These are phyloP conservation scores for Rhyacichthys aspro DNA, from an alignment of 2,797 vertebrate genomes.

Conservation along the genomic window DNA sequence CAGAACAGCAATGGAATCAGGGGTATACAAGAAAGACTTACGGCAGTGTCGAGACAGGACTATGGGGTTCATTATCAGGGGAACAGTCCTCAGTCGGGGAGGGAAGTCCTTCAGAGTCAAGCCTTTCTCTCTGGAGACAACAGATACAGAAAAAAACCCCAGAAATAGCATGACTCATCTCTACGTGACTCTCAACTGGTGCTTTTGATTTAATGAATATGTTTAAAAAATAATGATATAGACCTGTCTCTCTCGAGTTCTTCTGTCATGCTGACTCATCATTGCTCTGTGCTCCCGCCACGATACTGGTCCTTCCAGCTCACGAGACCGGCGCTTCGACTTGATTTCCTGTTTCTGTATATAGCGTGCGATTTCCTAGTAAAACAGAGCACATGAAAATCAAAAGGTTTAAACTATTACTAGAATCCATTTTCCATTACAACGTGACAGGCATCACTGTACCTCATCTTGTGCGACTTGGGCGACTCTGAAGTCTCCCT, in stretches of 20 bases:
- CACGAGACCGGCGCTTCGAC: conserved; percentile 68
- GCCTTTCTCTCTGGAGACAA: conserved; percentile 66
- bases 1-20: background rate
- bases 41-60: conserved; percentile 55
- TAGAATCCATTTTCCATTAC: background rate
- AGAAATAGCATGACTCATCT: no score
- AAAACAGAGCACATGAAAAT: background rate
- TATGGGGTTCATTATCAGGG: conserved; percentile 70
- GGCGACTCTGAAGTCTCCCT: conserved; percentile 78
- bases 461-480: conserved; percentile 86
- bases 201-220: no score
- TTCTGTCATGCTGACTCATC: conserved; percentile 59
- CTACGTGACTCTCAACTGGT: no score
- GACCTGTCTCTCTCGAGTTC: conserved; percentile 69
- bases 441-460: background rate
- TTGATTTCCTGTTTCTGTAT: conserved; percentile 85
- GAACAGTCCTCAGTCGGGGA: conserved; percentile 74
- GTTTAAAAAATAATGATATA: no score
- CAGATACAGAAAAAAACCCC: no score
- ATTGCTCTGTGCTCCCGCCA: conserved; percentile 65
- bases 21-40: conserved; percentile 42
- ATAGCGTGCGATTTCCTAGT: conserved; percentile 85
- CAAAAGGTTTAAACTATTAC: background rate
- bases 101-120: conserved; percentile 79
- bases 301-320: conserved; percentile 63